Base-by-base conservation (phyloP, 92 coral and sea anemone genomes). In the Epizoanthus rinbou region DNA sequence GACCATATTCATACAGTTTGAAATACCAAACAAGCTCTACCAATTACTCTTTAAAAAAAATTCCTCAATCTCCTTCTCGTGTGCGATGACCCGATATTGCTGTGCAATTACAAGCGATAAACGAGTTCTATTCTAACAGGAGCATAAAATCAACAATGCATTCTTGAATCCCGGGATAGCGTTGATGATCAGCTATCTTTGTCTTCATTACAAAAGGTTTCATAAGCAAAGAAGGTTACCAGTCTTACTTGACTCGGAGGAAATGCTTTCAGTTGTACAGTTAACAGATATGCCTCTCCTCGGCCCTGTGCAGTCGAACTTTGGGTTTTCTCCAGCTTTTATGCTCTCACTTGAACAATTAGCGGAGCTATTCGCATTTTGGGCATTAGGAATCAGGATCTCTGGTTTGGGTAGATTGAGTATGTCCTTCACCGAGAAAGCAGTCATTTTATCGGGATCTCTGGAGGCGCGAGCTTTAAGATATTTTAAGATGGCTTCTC, bases 351-450 rank as follows among this genome's bases (percentile, higher is more conserved):
- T 90, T 91, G 86, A 94, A 85, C 91, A 93, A 89, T 91, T 91
- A 89, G 78, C 86, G 60, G 92, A 87, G 86, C 84, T 89, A 74
- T 85, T 63, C 79, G 87, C 90, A 84, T 86, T 88, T 80, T 90
- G 84, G 76, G 91, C 43, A 56, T 85, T 81, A 84, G 86, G 73
- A 81, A 81, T 89, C 80, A 91, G 90, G 88, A 93, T 85, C 43
- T 93, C 91, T 86, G 96, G 87, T 86, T 91, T 92, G 82, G 95
- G 93, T 65, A 97, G 89, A 82, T 92, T 89, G 52, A 97, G 95
- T 84, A 97, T 97, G 78, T 97, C 93, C 87, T 89, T 89, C 15
- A 97, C 99, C 22, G 99, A 97, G 73, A 97, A 97, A 63, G 99
- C 90, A 89, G 94, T 91, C 98, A 93, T 93, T 60, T 88, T 91